Conservation (phyloP, 2,888 invertebrate genomes). For the Neelides folsomi region DNA sequence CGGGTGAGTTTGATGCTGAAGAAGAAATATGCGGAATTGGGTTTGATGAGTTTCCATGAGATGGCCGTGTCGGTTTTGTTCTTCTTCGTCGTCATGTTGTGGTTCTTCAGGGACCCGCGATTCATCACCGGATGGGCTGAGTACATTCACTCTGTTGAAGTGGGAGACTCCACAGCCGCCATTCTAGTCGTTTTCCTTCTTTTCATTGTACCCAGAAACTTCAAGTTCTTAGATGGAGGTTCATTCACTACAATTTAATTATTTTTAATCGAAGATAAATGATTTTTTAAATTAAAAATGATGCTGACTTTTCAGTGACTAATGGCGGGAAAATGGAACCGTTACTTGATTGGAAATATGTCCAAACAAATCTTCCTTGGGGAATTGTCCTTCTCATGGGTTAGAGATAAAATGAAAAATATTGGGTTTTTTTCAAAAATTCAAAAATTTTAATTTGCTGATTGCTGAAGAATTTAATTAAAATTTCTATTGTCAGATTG, state of each 20-base stretch:
- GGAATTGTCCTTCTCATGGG: slow-evolving; percentile 36
- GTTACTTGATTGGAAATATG: slow-evolving; percentile 52
- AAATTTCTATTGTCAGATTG: too few species aligned
- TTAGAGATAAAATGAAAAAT: too few species aligned
- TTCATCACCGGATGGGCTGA: slow-evolving; percentile 79
- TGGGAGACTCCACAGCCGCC: slow-evolving; percentile 26
- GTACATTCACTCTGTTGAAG: slow-evolving; percentile 48
- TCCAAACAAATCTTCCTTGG: slow-evolving; percentile 79
- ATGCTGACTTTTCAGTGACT: too few species aligned
- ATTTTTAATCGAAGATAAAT: too few species aligned
- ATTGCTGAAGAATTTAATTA: too few species aligned
- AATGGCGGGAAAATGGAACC: slow-evolving; percentile 2
- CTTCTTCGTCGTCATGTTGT: slow-evolving; percentile 61
- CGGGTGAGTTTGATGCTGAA: slow-evolving; percentile 51
- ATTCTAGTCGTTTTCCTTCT: slow-evolving; percentile 46
- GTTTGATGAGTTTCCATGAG: slow-evolving; percentile 69
- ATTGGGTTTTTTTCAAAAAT: too few species aligned
- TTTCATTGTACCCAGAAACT: slow-evolving; percentile 69
- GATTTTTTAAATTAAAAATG: too few species aligned
- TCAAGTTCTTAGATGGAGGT: slow-evolving; percentile 54
- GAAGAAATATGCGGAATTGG: slow-evolving; percentile 61
- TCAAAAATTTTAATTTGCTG: too few species aligned
- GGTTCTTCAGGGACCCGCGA: slow-evolving; percentile 78
- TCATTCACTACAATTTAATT: slow-evolving; percentile 33
- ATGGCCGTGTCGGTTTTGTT: slow-evolving; percentile 57